phyloP scores from a whole-genome alignment of 1,140 invertebrate species.

The Amyelois transitella region DNA sequence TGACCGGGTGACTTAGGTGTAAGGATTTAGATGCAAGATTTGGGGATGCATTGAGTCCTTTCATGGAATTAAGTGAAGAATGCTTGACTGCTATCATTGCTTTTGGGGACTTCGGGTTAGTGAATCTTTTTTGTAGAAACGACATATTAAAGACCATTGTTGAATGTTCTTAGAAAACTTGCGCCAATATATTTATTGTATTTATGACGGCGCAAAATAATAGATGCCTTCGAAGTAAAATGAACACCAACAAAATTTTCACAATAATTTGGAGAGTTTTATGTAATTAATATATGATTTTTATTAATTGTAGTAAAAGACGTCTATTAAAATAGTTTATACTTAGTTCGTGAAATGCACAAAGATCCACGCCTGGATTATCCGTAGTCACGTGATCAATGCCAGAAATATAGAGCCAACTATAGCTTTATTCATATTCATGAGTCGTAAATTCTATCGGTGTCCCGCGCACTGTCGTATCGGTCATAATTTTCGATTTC shows the following conservation, averaged over 20 bases:
- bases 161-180: no score
- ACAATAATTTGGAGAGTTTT: no score
- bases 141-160: no score
- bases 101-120: not conserved
- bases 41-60: slow-evolving; percentile 26
- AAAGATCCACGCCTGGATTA: not conserved
- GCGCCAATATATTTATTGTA: no score
- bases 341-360: no score
- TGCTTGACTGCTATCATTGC: not conserved
- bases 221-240: no score
- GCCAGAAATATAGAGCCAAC: not conserved
- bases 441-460: slow-evolving; percentile 42
- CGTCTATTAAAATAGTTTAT: no score
- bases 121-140: not conserved
- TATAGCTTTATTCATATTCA: slow-evolving; percentile 37
- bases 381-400: not conserved
- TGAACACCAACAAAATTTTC: no score
- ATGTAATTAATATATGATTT: no score
- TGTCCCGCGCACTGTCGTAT: slow-evolving; percentile 30
- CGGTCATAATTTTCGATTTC: slow-evolving; percentile 66
- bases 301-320: no score
- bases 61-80: slow-evolving; percentile 10
- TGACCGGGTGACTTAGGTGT: slow-evolving; percentile 61
- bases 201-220: no score
- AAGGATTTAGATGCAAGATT: slow-evolving; percentile 33